phyloP scores from a whole-genome alignment of 2,113 vertebrate genomes.

The Penelope pileata region DNA sequence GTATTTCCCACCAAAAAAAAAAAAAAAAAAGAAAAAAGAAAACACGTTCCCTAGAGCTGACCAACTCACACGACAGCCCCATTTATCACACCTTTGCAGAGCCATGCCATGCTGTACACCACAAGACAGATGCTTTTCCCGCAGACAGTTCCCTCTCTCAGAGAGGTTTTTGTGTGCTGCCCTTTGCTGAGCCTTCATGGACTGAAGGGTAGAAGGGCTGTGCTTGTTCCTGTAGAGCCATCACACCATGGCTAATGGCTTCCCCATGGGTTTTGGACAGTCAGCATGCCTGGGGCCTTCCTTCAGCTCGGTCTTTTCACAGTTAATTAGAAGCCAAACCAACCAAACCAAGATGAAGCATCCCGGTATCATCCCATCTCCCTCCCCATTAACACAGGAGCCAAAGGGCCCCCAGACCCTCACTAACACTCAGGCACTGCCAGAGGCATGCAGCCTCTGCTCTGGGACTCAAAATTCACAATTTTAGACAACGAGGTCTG shows the following conservation, averaged over 20 bases:
- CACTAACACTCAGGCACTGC: background rate
- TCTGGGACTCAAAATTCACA: background rate
- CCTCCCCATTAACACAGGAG: background rate
- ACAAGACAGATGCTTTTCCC: background rate
- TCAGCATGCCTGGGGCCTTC: rapidly evolving
- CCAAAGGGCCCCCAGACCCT: background rate
- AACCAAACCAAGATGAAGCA: background rate
- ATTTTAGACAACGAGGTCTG: background rate
- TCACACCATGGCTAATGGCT: background rate
- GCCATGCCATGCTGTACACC: background rate
- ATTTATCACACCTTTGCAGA: background rate
- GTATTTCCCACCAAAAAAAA: background rate
- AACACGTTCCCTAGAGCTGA: background rate
- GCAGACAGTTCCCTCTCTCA: background rate
- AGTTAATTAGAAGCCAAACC: background rate
- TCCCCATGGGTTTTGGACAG: background rate
- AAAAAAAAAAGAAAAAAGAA: background rate
- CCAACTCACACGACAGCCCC: background rate
- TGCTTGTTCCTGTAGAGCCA: background rate
- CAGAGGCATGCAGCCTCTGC: background rate
- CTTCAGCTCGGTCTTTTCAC: background rate
- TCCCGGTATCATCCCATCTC: background rate
- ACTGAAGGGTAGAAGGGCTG: background rate
- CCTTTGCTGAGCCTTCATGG: background rate
- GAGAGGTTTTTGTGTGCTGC: background rate